These are phyloP conservation scores for Hydrozoanthus gracilis DNA, from an alignment of 92 coral and sea anemone genomes.

Conservation along the genomic window DNA sequence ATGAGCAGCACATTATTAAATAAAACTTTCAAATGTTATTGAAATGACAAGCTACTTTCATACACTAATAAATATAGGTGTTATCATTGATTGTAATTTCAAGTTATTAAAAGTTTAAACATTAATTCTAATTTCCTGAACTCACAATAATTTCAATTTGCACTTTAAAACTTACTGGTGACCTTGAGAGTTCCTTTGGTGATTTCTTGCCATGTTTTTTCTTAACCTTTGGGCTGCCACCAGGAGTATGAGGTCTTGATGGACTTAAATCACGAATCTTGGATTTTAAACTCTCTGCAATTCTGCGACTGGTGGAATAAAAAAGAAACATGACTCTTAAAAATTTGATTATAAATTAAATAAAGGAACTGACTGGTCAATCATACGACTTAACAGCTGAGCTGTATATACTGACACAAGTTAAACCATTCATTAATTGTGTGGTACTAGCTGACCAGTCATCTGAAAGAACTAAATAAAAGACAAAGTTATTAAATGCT, in stretches of 20 bases:
- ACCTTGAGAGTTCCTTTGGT: slow-evolving; percentile 62
- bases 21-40: too few species aligned
- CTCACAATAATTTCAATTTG: background rate
- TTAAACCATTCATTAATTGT: too few species aligned
- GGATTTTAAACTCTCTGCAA: slow-evolving; percentile 76
- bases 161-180: slow-evolving; percentile 54
- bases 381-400: background rate
- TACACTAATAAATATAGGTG: too few species aligned
- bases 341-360: background rate
- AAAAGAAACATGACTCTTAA: background rate
- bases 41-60: too few species aligned
- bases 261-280: slow-evolving; percentile 94
- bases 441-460: too few species aligned
- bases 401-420: too few species aligned
- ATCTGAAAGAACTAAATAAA: too few species aligned
- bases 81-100: too few species aligned
- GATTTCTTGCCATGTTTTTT: slow-evolving; percentile 65
- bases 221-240: slow-evolving; percentile 67
- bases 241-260: slow-evolving; percentile 70
- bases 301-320: slow-evolving; percentile 47
- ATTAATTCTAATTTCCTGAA: too few species aligned
- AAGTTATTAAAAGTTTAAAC: too few species aligned
- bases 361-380: background rate
- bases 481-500: too few species aligned
- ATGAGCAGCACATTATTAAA: too few species aligned